Evolutionary conservation across 2,113 vertebrate genomes (phyloP), one percentile per base, ranked within the genome.

Genomic region (Engystomops pustulosus): DNA sequence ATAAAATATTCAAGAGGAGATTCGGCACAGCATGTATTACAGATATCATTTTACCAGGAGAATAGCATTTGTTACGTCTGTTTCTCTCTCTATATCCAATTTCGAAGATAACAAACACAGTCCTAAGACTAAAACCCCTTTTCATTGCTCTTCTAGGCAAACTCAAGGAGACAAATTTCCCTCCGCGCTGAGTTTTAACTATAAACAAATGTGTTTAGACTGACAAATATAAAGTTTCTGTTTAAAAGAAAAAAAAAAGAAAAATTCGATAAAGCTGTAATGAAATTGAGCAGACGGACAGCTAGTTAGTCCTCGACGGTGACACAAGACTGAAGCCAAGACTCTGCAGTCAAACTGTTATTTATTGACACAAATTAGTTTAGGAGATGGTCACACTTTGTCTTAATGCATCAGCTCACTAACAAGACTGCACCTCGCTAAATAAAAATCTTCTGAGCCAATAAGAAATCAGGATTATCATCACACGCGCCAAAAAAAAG

Each of bases 371-470:
- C 79, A 71, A 30, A 86, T 84, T 71, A 79, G 86, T 89, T 87
- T 89, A 87, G 85, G 83, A 30, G 34, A 86, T 87, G 86, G n/a
- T 60, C 2, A 18, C 80, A 47, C 88, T 92, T 89, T 76, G 86
- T 92, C 84, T 86, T 87, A 87, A 88, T 91, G 85, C 81, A 90
- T 90, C 88, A 90, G 78, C 41, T 86, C 84, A 86, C 62, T 79
- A 86, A 88, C 65, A 87, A 86, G 86, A 87, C 86, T 88, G 89
- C 88, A 51, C 88, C 84, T 77, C 88, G 79, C 3, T 17, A 86
- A 85, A 83, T n/a, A n/a, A n/a, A n/a, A 77, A 68, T 60, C 53
- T 32, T 86, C 72, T 44, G 32, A 86, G 77, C 6, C 12, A 4
- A 5, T 81, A 36, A 86, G 89, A 91, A 88, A 90, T 92, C 86